Evolutionary conservation across 2,797 vertebrate genomes (phyloP).

Genomic region (Threskiornis aethiopicus): DNA sequence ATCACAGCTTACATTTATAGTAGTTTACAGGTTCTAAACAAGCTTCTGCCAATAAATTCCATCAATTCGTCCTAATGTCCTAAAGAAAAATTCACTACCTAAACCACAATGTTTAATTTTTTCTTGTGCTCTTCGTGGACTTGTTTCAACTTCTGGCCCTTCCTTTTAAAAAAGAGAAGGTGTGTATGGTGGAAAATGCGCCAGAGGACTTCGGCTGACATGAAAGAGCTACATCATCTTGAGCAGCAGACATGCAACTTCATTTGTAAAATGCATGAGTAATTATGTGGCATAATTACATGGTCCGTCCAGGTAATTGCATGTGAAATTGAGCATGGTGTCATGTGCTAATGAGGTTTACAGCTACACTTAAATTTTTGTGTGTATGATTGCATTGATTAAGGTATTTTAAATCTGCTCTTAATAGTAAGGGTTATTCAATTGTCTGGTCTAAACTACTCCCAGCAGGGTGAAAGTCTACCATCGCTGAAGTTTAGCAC

Average conservation of each 20-base stretch:
- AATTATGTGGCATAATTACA: conserved; percentile 42
- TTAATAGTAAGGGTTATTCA: conserved; percentile 8
- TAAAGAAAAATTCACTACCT: neutral
- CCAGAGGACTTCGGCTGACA: neutral
- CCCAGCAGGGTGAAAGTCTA: neutral
- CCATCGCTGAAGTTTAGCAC: neutral
- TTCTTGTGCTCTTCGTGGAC: neutral
- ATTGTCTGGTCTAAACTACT: conserved; percentile 1
- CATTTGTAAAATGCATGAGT: neutral
- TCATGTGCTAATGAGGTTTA: conserved; percentile 47
- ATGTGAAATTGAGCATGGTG: conserved; percentile 30
- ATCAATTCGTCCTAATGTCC: neutral
- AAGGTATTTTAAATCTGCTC: neutral
- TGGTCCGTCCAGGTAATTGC: conserved; percentile 29
- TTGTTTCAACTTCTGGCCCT: neutral
- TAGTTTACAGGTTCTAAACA: neutral
- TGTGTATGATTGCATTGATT: conserved; percentile 8
- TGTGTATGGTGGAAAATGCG: neutral
- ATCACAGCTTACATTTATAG: neutral
- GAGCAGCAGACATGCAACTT: neutral
- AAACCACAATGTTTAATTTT: neutral
- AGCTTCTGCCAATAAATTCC: neutral
- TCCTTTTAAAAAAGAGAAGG: neutral
- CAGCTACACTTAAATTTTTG: conserved; percentile 17
- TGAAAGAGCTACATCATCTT: neutral